A percentile compares a stretch with the other conserved stretches of the same genome.
Evolutionary conservation across 2,888 invertebrate species (phyloP).

Genomic region (Andrena marginata): DNA sequence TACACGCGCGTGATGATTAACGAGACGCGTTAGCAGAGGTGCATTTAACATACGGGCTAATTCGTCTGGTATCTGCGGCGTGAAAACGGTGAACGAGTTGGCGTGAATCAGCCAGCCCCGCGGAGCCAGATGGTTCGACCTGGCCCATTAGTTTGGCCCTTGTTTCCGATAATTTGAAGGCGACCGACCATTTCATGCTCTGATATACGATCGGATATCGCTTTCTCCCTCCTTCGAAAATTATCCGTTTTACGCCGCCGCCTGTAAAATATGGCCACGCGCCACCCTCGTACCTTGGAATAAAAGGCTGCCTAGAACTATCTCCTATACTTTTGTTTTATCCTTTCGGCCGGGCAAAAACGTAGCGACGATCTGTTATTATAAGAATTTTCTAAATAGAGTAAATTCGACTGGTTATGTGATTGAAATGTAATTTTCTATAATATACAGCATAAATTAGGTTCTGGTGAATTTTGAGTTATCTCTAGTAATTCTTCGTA

Average conservation of each 20-base stretch:
- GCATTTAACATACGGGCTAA: slow-evolving; percentile 57
- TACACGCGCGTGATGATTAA: neutral
- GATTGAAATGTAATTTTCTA: neutral
- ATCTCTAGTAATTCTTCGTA: too few species aligned
- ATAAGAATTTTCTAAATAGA: neutral
- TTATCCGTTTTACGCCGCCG: slow-evolving; percentile 83
- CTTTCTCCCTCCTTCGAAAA: slow-evolving; percentile 79
- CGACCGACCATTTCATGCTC: slow-evolving; percentile 74
- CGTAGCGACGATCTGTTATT: neutral
- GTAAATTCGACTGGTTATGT: neutral
- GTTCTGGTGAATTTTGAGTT: too few species aligned
- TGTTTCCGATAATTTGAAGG: slow-evolving; percentile 84
- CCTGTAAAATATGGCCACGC: slow-evolving; percentile 79
- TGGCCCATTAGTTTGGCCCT: slow-evolving; percentile 80
- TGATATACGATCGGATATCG: slow-evolving; percentile 82
- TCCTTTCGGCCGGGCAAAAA: neutral
- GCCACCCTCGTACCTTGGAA: slow-evolving; percentile 36
- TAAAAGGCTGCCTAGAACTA: slow-evolving; percentile 29
- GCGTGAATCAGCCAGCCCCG: slow-evolving; percentile 78
- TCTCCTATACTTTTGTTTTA: neutral
- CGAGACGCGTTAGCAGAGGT: neutral
- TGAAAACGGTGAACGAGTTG: slow-evolving; percentile 76
- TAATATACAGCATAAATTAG: too few species aligned
- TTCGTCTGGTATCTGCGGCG: slow-evolving; percentile 74
- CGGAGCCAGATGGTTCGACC: slow-evolving; percentile 79